These are phyloP conservation scores for Choloepus hoffmanni DNA, from an alignment of 2,113 vertebrate genomes.

Conservation along the genomic window DNA sequence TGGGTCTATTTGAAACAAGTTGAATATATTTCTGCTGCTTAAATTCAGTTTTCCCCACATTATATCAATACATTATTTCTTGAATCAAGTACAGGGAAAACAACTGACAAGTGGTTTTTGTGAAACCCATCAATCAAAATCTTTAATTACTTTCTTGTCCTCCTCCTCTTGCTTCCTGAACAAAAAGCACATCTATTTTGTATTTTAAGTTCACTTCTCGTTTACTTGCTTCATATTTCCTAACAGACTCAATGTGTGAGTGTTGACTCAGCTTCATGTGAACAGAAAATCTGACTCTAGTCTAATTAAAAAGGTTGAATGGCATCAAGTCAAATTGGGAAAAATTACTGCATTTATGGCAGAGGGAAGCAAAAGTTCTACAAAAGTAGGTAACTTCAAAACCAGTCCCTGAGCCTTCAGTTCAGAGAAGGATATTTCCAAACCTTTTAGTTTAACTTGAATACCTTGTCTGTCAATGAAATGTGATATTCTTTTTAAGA, in stretches of 20 bases:
- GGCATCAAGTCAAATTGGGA: slow-evolving; percentile 70
- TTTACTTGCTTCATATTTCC: slow-evolving; percentile 10
- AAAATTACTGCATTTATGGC: slow-evolving; percentile 69
- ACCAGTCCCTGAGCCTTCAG: slow-evolving; percentile 63
- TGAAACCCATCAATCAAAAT: slow-evolving; percentile 8
- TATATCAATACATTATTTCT: slow-evolving; percentile 64
- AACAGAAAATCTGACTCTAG: slow-evolving; percentile 40
- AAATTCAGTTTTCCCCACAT: slow-evolving; percentile 48
- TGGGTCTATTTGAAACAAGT: slow-evolving; percentile 61
- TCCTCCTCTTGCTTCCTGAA: neutral
- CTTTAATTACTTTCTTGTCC: slow-evolving; percentile 28
- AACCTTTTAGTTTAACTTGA: slow-evolving; percentile 75
- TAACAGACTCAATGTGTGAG: slow-evolving; percentile 5
- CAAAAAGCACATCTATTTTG: slow-evolving; percentile 42
- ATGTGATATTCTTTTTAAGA: slow-evolving; percentile 79
- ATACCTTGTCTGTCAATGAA: slow-evolving; percentile 77
- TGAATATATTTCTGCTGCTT: slow-evolving; percentile 48
- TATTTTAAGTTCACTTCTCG: neutral
- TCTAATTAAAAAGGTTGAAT: slow-evolving; percentile 72
- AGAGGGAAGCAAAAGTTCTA: slow-evolving; percentile 55
- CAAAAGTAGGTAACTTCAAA: slow-evolving; percentile 70
- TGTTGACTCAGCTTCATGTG: slow-evolving; percentile 60
- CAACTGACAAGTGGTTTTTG: neutral
- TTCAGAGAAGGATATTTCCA: slow-evolving; percentile 66
- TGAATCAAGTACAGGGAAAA: slow-evolving; percentile 35